These are phyloP conservation scores for Agelas oroides DNA, from an alignment of 37 sponge, comb jelly and placozoan genomes.

Conservation along the genomic window DNA sequence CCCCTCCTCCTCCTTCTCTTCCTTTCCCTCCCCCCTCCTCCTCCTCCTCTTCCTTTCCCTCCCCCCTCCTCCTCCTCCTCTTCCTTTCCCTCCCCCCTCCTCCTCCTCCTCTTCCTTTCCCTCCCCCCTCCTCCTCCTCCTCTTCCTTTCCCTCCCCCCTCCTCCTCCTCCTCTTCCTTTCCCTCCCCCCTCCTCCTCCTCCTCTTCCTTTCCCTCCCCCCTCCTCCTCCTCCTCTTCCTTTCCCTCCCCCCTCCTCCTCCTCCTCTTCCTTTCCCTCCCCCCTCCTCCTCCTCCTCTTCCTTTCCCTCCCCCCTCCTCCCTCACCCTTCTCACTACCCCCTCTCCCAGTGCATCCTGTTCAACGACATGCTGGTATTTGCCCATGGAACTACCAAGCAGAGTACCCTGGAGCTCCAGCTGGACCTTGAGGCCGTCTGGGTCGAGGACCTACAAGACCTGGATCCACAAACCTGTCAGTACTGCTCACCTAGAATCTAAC, in stretches of 20 bases:
- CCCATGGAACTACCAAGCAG: conserved; percentile 74
- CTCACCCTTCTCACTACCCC: not conserved
- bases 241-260: not conserved
- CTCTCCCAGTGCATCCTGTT: conserved; percentile 79
- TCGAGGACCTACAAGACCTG: conserved; percentile 87
- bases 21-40: not conserved
- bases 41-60: conserved; percentile 1
- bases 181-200: not conserved
- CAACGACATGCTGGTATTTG: conserved; percentile 93
- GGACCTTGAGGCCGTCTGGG: conserved; percentile 87
- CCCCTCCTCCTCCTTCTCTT: not conserved
- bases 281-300: conserved; percentile 4
- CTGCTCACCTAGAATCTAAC: no score
- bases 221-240: no score
- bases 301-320: not conserved
- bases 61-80: not conserved
- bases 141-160: not conserved
- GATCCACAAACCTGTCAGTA: conserved; percentile 88
- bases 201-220: conserved; percentile 9
- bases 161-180: not conserved
- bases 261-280: not conserved
- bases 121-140: not conserved
- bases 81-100: not conserved
- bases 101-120: conserved; percentile 3
- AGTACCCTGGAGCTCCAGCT: conserved; percentile 85